phyloP scores from a whole-genome alignment of 2,888 invertebrate species.

The Microplitis deprimator region DNA sequence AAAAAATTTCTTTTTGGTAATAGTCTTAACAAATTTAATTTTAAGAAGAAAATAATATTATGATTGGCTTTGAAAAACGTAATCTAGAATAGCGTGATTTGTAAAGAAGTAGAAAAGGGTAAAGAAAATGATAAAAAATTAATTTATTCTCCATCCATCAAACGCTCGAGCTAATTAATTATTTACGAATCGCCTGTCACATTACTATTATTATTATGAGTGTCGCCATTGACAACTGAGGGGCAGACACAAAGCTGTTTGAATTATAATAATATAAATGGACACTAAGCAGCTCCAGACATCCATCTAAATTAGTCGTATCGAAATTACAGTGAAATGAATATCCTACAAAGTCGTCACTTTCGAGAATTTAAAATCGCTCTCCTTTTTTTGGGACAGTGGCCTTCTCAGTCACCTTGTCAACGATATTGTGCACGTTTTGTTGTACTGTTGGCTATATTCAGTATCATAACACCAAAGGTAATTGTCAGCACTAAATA shows the following conservation, averaged over 20 bases:
- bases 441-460: neutral
- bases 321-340: slow-evolving; percentile 33
- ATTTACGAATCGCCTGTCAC: neutral
- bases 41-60: no score
- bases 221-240: no score
- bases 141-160: neutral
- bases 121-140: no score
- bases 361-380: slow-evolving; percentile 43
- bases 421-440: slow-evolving; percentile 12
- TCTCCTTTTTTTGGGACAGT: slow-evolving; percentile 42
- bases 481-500: neutral
- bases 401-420: slow-evolving; percentile 40
- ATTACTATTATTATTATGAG: no score
- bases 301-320: neutral
- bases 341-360: slow-evolving; percentile 40
- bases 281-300: no score
- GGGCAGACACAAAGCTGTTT: no score
- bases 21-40: no score
- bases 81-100: neutral
- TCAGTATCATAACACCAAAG: slow-evolving; percentile 12
- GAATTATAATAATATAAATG: no score
- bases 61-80: no score
- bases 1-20: no score
- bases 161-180: neutral
- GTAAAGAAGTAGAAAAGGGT: neutral